Base-by-base conservation (phyloP, 2,888 invertebrate species). In the Polietes domitor region DNA sequence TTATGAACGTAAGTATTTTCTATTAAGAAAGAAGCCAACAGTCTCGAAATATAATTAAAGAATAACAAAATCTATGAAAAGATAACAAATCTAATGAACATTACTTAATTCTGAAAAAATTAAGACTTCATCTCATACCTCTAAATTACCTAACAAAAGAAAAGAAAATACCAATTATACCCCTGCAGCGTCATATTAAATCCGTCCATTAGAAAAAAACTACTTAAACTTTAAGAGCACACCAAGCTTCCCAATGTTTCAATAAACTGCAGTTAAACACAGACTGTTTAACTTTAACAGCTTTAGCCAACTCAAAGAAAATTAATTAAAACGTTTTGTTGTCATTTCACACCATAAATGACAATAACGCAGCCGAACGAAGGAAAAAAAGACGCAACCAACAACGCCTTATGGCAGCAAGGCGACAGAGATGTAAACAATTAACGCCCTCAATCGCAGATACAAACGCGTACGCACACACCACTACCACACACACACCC, bases 311-410 rank as follows among this genome's bases (percentile, higher is more conserved):
- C 83, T 82, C 85, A 85, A 86, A 83, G 86, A 86, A 85, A 68
- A 86, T 85, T 85, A 87, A 86, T 87, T 85, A 87, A 87, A 86
- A 85, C 82, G 85, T 82, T 87, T 85, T 86, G 87, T 87, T 87
- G 85, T 85, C 85, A 82, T 85, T 86, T 86, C 85, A 80, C 87
- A 87, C 87, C 86, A 86, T 85, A 85, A 85, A 80, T 76, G 82
- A 81, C 84, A 84, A 79, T 79, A 37, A 80, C 82, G 41, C 78
- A 71, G 53, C 63, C 15, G 43, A 65, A 71, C 58, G 24, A 15
- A 10, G 41, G 24, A 68, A 17, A 47, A 74, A 82, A 77, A 77
- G 58, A 80, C 61, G 70, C 55, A n/a, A 77, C 61, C 79, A 21
- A 77, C 55, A 65, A 47, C 58, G 73, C 71, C 72, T 75, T 72